These are phyloP conservation scores for Tenthredo amoena DNA, from an alignment of 2,888 invertebrate species.

Conservation along the genomic window DNA sequence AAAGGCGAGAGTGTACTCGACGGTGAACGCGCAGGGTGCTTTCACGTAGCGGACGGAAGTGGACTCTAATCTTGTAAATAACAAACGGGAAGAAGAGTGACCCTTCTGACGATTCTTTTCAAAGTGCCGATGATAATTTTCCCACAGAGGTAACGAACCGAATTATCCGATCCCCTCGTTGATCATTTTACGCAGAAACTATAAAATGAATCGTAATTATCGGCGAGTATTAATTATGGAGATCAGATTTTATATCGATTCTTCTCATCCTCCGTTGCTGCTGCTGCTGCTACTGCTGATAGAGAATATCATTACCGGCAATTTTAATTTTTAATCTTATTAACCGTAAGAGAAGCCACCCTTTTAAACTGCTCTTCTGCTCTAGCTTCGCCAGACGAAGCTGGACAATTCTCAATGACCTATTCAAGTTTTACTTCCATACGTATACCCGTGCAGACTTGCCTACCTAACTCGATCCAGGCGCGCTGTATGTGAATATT, in stretches of 20 bases:
- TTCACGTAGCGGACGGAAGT: conserved; percentile 32
- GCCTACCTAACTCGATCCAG: not conserved
- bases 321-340: conserved; percentile 19
- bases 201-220: not conserved
- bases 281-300: not conserved
- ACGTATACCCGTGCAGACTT: not conserved
- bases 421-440: conserved; percentile 25
- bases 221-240: not conserved
- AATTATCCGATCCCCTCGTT: conserved; percentile 3
- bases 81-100: not conserved
- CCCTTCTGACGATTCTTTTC: not conserved
- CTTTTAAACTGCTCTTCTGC: not conserved
- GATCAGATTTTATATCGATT: not conserved
- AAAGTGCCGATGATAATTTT: not conserved
- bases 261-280: not conserved
- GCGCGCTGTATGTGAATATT: conserved; percentile 21
- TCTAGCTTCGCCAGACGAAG: not conserved
- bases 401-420: conserved; percentile 41
- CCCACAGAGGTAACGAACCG: not conserved
- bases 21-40: conserved; percentile 5
- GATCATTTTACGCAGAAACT: not conserved
- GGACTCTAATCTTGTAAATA: conserved; percentile 23
- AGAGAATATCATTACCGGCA: not conserved
- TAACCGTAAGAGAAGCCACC: not conserved
- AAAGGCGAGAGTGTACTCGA: not conserved